These are phyloP conservation scores for Galaxias olidus DNA, from an alignment of 2,797 vertebrate species.

Conservation along the genomic window DNA sequence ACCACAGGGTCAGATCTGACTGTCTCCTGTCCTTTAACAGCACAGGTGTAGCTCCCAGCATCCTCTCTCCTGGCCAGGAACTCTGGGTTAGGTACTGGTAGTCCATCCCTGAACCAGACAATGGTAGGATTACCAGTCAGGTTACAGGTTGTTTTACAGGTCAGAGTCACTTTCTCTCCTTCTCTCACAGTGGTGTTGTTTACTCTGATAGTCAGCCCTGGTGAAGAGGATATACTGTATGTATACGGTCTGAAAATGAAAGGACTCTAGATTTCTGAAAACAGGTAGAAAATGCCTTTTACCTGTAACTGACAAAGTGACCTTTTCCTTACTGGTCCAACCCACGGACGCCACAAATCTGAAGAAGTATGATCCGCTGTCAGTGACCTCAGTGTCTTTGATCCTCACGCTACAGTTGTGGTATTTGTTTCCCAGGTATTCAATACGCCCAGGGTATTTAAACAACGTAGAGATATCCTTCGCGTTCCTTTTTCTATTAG, in stretches of 20 bases:
- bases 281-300: too few species aligned
- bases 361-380: conserved; percentile 47
- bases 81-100: background rate
- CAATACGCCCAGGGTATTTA: conserved; percentile 2
- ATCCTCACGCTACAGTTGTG: conserved; percentile 48
- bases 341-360: background rate
- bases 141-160: conserved; percentile 39
- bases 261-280: too few species aligned
- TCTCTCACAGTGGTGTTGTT: conserved; percentile 45
- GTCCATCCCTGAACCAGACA: conserved; percentile 54
- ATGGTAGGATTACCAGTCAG: background rate
- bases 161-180: conserved; percentile 41
- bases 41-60: conserved; percentile 57
- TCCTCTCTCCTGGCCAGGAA: conserved; percentile 47
- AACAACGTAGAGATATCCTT: rapidly evolving
- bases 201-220: conserved; percentile 45
- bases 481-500: background rate
- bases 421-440: conserved; percentile 11
- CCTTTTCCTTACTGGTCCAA: too few species aligned
- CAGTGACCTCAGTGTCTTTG: conserved; percentile 16
- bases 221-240: background rate
- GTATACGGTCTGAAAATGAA: too few species aligned
- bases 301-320: too few species aligned
- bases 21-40: conserved; percentile 9
- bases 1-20: conserved; percentile 39